Evolutionary conservation across 2,888 invertebrate species (phyloP).

Genomic region (Atrina japonica): DNA sequence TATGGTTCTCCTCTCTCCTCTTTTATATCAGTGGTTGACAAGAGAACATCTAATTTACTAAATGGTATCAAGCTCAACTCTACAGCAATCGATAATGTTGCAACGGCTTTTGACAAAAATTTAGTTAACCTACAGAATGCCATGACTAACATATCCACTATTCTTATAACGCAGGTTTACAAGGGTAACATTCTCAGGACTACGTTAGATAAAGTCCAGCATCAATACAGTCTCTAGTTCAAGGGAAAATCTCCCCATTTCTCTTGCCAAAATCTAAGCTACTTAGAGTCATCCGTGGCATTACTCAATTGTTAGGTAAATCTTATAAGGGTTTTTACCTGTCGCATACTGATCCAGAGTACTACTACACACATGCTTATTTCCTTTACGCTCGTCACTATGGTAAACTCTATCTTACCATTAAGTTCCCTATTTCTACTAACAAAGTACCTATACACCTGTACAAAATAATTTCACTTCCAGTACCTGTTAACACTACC

Average conservation of each 20-base stretch:
- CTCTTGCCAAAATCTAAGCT: conserved; percentile 17
- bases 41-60: conserved; percentile 27
- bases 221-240: conserved; percentile 17
- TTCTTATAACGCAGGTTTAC: conserved; percentile 26
- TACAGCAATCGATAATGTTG: neutral
- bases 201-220: conserved; percentile 1
- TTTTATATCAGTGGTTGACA: conserved; percentile 23
- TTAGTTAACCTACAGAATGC: neutral
- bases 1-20: conserved; percentile 27
- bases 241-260: conserved; percentile 33
- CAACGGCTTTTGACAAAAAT: conserved; percentile 5
- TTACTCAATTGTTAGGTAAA: conserved; percentile 11
- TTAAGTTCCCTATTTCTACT: conserved; percentile 39
- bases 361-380: conserved; percentile 29
- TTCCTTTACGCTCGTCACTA: conserved; percentile 23
- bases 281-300: conserved; percentile 5
- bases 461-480: conserved; percentile 39
- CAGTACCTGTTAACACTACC: conserved; percentile 45
- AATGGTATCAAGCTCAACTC: conserved; percentile 20
- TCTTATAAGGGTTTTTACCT: conserved; percentile 25
- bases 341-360: conserved; percentile 8
- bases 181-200: conserved; percentile 19
- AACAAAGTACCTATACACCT: conserved; percentile 36
- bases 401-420: conserved; percentile 18
- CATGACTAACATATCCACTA: conserved; percentile 18